phyloP scores from a whole-genome alignment of 2,113 vertebrate species.

The Podarcis cretensis region DNA sequence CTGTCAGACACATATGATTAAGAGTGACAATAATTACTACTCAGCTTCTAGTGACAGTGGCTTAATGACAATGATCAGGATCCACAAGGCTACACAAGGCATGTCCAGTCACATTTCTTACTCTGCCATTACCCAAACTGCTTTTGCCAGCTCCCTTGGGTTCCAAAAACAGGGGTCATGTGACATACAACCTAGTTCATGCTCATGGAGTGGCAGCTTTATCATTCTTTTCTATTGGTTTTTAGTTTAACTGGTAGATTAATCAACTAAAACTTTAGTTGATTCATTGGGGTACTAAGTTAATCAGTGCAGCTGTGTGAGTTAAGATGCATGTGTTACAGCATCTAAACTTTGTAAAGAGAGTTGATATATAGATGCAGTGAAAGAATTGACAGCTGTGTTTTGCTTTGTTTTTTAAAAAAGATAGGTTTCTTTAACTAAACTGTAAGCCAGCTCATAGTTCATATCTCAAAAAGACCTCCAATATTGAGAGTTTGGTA shows the following conservation, averaged over 20 bases:
- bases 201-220: background rate
- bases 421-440: background rate
- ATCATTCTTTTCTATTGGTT: background rate
- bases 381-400: too few species aligned
- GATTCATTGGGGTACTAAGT: background rate
- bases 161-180: background rate
- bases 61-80: constrained; percentile 30
- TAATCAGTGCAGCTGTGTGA: background rate
- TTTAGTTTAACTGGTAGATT: background rate
- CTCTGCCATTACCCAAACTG: background rate
- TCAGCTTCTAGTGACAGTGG: constrained; percentile 64
- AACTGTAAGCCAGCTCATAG: background rate
- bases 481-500: background rate
- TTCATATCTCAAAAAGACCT: background rate
- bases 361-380: background rate
- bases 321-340: background rate
- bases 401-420: too few species aligned
- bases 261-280: background rate
- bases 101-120: background rate
- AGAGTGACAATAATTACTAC: constrained; percentile 31
- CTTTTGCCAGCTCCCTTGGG: background rate
- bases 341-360: too few species aligned
- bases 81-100: background rate
- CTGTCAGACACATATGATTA: background rate
- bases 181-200: background rate